Base-by-base conservation (phyloP, 2,888 invertebrate species). In the Pomacea canaliculata region DNA sequence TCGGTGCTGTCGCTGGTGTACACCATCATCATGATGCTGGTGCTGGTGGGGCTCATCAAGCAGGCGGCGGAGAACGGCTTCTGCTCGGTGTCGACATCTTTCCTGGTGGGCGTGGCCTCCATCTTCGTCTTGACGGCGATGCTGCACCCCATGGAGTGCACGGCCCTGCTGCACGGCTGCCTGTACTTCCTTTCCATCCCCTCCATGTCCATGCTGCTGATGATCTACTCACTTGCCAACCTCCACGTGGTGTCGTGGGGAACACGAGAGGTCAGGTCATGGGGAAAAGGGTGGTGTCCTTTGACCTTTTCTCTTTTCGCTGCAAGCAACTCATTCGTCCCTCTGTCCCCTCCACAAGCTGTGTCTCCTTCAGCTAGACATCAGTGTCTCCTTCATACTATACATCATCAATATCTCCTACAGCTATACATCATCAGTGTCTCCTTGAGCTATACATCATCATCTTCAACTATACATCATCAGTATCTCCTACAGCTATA, bases 11-110 rank as follows among this genome's bases (percentile, higher is more conserved):
- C 98, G 19, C 97, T 98, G 19, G 94, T 95, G 13, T 99, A 99
- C 91, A 97, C 98, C 48, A 93, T 99, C 92, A 95, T 99, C 85
- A 99, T 99, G 98, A 99, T 99, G 97, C 97, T 99, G 83, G 99
- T 99, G 51, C 96, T 99, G 85, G 98, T 99, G 73, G 99, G 99
- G 93, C 97, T 98, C 0, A 96, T 98, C 1, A 93, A 98, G 56
- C 98, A 99, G 92, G 94, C 99, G 88, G 96, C 97, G 80, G 97
- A 97, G 93, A 98, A 99, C 93, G 98, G 98, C 16, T 80, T 85
- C 69, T 88, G 98, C 76, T 98, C 98, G 49, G 98, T 99, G 0
- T 98, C 98, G 48, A 97, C 98, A 75, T 97, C 99, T 90, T 99
- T 99, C 93, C 94, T 99, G 91, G 96, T 98, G 92, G 94, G 97